A percentile compares a stretch with the other conserved stretches of the same genome.
Conservation (phyloP, 2,797 vertebrate species). For the Bufotes viridis region DNA sequence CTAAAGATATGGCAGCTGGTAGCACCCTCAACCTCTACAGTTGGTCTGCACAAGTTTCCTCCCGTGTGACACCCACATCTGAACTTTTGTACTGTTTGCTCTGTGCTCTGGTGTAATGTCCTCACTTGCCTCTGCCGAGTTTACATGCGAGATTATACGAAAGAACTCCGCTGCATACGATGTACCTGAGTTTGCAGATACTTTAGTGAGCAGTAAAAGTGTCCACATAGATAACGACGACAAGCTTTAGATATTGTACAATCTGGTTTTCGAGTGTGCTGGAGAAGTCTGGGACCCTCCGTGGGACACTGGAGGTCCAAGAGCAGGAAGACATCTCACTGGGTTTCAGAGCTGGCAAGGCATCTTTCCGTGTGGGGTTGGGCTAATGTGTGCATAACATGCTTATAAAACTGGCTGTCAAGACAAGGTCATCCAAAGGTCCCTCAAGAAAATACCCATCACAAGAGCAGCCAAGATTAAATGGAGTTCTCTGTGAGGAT, state of each 20-base stretch:
- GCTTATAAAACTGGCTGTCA: background rate
- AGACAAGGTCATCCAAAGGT: background rate
- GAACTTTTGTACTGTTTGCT: constrained; percentile 20
- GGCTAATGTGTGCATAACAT: too few species aligned
- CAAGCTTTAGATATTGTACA: background rate
- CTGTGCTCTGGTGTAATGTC: background rate
- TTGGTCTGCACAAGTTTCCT: background rate
- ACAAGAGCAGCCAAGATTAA: too few species aligned
- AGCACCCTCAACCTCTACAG: background rate
- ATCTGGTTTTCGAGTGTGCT: background rate
- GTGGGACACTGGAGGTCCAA: background rate
- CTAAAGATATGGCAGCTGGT: background rate
- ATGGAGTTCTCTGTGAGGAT: too few species aligned
- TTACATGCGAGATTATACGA: background rate
- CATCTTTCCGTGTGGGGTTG: too few species aligned
- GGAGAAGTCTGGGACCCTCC: background rate
- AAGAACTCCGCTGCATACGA: background rate
- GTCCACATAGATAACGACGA: background rate
- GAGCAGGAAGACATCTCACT: background rate
- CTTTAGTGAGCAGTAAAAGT: background rate
- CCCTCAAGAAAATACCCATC: background rate
- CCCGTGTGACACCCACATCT: background rate
- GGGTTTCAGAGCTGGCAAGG: background rate
- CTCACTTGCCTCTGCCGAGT: background rate
- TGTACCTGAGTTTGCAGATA: too few species aligned